phyloP scores from a whole-genome alignment of 1,140 invertebrate species.

The Rhagoletis pomonella region DNA sequence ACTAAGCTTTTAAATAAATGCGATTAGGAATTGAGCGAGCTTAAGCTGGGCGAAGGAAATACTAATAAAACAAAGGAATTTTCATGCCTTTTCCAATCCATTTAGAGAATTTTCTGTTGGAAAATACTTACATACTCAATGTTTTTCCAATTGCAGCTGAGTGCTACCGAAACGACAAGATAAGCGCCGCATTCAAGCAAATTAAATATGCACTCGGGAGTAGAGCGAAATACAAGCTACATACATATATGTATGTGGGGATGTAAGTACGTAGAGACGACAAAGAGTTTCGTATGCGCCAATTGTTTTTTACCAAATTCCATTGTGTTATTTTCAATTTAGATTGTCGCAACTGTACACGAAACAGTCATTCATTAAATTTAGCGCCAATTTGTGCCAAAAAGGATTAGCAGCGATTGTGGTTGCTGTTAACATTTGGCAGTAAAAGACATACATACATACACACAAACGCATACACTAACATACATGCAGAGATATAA shows the following conservation, averaged over 20 bases:
- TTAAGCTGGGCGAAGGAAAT: no score
- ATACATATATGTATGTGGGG: no score
- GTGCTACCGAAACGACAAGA: background rate
- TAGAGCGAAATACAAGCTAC: background rate
- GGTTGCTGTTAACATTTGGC: background rate
- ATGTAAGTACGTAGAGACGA: background rate
- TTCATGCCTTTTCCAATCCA: no score
- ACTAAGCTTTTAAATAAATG: no score
- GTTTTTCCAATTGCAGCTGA: background rate
- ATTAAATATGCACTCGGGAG: background rate
- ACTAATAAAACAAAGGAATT: no score
- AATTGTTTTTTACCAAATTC: background rate
- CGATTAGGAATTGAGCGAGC: no score
- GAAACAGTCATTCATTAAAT: conserved; percentile 38
- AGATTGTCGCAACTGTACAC: background rate
- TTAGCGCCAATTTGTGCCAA: background rate
- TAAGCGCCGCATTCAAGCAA: background rate
- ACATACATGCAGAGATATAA: background rate
- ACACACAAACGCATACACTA: background rate
- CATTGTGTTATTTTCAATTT: background rate
- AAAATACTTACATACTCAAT: no score
- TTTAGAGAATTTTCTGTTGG: no score
- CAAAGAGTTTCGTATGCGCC: background rate
- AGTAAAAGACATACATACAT: background rate
- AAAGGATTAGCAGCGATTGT: background rate